Evolutionary conservation across 1,140 invertebrate species (phyloP).

Genomic region (Ganaspis sp.): DNA sequence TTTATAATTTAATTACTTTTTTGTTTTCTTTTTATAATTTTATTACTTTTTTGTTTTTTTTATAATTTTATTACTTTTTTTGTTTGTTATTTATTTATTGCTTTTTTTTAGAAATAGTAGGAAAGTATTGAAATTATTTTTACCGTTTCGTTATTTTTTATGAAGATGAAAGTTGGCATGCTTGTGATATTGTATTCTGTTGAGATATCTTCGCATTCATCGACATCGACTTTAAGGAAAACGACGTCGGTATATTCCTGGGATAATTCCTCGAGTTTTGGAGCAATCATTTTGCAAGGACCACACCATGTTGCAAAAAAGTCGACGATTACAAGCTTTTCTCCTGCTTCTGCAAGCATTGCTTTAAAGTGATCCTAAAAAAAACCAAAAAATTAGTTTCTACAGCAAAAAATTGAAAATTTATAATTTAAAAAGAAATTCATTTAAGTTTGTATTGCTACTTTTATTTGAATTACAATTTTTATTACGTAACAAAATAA

Average conservation of each 20-base stretch:
- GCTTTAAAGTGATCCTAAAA: constrained; percentile 83
- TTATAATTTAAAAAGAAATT: too few relatives aligned
- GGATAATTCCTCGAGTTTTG: constrained; percentile 84
- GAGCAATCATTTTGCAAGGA: constrained; percentile 95
- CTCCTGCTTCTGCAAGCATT: constrained; percentile 85
- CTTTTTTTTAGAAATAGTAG: too few relatives aligned
- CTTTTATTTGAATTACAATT: too few relatives aligned
- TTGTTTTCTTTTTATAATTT: too few relatives aligned
- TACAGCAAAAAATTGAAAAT: too few relatives aligned
- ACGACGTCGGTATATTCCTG: constrained; percentile 82
- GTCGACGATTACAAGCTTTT: constrained; percentile 92
- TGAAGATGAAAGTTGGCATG: constrained; percentile 96
- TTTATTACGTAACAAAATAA: too few relatives aligned
- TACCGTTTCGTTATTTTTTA: constrained; percentile 85
- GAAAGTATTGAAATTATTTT: constrained; percentile 50
- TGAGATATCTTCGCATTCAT: constrained; percentile 90
- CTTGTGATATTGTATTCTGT: constrained; percentile 87
- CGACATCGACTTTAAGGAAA: constrained; percentile 89
- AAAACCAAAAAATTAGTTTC: constrained; percentile 33
- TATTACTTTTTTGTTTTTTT: too few relatives aligned
- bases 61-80: too few relatives aligned
- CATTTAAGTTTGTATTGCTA: too few relatives aligned
- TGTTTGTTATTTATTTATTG: too few relatives aligned
- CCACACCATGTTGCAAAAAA: constrained; percentile 93
- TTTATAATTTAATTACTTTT: too few relatives aligned